Evolutionary conservation across 2,797 vertebrate genomes (phyloP), one percentile per base, ranked within the genome.

Genomic region (Sciurus vulgaris): DNA sequence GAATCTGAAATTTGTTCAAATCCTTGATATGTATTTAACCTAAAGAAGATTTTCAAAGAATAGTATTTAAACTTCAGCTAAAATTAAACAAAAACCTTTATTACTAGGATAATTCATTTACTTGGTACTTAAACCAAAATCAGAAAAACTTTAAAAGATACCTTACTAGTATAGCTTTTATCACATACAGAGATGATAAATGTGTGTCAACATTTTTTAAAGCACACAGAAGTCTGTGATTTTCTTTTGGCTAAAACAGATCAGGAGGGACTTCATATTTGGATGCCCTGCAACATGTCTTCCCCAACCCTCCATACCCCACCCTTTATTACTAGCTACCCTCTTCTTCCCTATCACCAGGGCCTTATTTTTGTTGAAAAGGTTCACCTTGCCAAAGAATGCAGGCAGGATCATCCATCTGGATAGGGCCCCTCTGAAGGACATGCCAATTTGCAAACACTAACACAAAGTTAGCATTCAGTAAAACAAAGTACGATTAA

Each of bases 401-500:
- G 93, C 14, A 79, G 38, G 35, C 12, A 82, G 28, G 15, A n/a
- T 76, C 2, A 12, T 38, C 65, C 89, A 20, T 70, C 79, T 91
- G 70, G 65, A 61, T 79, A 93, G 87, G 49, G 79, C 30, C 30
- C 28, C 30, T 13, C 5, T 30, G n/a, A 94, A 72, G n/a, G 15
- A 67, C 33, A 67, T 81, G 38, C n/a, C 47, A 28, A 26, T 91
- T 92, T 70, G 61, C 33, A 84, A 95, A 86, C 30, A 81, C 51
- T 89, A 82, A 35, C 11, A 86, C 38, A 92, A 90, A 96, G n/a
- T 61, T 73, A 67, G n/a, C 61, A 26, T 90, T 93, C 10, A 24
- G 8, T 82, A 83, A 91, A 88, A 94, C 74, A 88, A 94, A 91
- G n/a, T 63, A 69, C 85, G 22, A 54, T 76, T 81, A 15, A 69